Evolutionary conservation across 1,140 invertebrate genomes (phyloP).

Genomic region (Odontomachus brunneus): DNA sequence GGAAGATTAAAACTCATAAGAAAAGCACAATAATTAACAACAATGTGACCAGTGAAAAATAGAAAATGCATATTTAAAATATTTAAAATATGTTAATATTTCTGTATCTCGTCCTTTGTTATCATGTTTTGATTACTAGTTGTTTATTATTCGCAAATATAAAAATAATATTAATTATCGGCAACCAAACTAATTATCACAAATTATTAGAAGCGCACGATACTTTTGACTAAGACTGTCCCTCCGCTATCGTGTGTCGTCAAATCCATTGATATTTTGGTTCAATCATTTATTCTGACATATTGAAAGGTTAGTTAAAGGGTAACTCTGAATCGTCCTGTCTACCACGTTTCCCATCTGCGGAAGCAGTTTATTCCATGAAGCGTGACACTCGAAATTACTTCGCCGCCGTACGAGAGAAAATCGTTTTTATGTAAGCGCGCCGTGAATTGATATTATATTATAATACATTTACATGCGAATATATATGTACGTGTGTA

Average conservation of each 20-base stretch:
- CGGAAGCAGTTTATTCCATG: slow-evolving; percentile 24
- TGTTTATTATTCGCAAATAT: too few relatives aligned
- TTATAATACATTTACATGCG: slow-evolving; percentile 46
- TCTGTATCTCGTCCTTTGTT: not conserved
- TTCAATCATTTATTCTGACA: slow-evolving; percentile 14
- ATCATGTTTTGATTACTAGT: not conserved
- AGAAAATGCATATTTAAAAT: too few relatives aligned
- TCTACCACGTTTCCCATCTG: not conserved
- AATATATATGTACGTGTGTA: not conserved
- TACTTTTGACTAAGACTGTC: not conserved
- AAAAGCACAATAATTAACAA: too few relatives aligned
- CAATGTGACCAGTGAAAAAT: not conserved
- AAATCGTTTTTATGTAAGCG: slow-evolving; percentile 31
- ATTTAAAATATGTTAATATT: too few relatives aligned
- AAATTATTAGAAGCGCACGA: not conserved
- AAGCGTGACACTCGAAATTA: slow-evolving; percentile 36
- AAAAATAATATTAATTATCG: too few relatives aligned
- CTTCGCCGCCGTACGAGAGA: slow-evolving; percentile 28
- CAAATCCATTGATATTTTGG: slow-evolving; percentile 1
- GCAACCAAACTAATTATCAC: too few relatives aligned
- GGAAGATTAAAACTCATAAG: too few relatives aligned
- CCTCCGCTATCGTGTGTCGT: not conserved
- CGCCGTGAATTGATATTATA: not conserved
- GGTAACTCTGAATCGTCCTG: not conserved
- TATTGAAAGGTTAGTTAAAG: slow-evolving; percentile 20